Percentiles rank a stretch among this genome's conserved stretches.
Conservation (phyloP, 2,797 vertebrate genomes). For the Emys orbicularis region DNA sequence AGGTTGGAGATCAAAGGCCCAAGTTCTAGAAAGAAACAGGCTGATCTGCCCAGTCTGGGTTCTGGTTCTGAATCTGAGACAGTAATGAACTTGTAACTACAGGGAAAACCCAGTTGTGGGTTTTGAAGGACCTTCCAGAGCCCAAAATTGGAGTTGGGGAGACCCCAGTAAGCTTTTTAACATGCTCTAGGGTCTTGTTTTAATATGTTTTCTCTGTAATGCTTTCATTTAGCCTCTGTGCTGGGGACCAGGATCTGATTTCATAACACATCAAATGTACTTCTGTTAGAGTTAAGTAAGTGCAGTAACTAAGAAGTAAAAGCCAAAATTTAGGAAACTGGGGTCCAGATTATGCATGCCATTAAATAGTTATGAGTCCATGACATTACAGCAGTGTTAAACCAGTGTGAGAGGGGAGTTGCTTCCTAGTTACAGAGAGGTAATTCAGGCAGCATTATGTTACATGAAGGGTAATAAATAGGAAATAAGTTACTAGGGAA, state of each 20-base stretch:
- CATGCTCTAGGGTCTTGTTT: neutral
- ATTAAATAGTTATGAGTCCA: neutral
- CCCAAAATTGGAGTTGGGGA: neutral
- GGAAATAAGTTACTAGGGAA: rapidly evolving
- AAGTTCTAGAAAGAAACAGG: neutral
- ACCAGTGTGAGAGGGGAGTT: neutral
- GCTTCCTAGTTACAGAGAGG: neutral
- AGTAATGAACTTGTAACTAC: neutral
- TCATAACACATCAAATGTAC: neutral
- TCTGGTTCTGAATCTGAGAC: neutral
- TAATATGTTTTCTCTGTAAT: neutral
- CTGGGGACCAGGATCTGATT: neutral
- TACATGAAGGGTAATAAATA: neutral
- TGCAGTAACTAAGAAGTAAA: neutral
- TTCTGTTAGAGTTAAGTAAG: neutral
- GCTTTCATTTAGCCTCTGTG: neutral
- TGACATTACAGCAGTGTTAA: rapidly evolving
- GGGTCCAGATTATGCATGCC: neutral
- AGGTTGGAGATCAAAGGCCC: neutral
- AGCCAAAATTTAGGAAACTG: neutral
- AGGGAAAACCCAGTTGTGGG: neutral
- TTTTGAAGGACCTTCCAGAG: neutral
- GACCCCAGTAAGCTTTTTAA: neutral
- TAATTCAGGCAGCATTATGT: neutral
- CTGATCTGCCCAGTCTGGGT: neutral